Conservation (phyloP, 2,888 invertebrate genomes). For the Gnatocerus cornutus region DNA sequence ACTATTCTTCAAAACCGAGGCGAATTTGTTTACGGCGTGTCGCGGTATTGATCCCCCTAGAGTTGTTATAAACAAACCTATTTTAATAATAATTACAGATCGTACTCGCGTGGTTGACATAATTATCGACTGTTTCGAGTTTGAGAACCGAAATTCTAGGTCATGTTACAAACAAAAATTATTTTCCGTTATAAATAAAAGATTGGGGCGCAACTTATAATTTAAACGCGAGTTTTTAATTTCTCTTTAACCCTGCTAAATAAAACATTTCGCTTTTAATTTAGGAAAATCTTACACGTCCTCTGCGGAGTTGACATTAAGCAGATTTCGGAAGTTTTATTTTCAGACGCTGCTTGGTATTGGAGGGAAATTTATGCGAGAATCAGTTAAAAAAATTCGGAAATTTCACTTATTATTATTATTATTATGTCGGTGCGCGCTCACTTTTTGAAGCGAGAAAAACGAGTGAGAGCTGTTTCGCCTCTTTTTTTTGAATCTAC, state of each 20-base stretch:
- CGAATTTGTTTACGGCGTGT: slow-evolving; percentile 21
- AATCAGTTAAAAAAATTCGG: no score
- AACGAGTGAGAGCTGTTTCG: no score
- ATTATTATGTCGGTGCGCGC: no score
- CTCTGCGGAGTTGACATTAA: slow-evolving; percentile 29
- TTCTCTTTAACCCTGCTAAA: slow-evolving; percentile 24
- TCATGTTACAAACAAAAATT: background rate
- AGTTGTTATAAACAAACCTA: slow-evolving; percentile 29
- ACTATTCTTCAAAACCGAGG: no score
- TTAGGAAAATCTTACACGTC: slow-evolving; percentile 29
- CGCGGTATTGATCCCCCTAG: slow-evolving; percentile 15
- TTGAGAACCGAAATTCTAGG: slow-evolving; percentile 17
- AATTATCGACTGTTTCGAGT: slow-evolving; percentile 15
- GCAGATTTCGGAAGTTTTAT: slow-evolving; percentile 20
- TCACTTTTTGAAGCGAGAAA: no score
- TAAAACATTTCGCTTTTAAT: slow-evolving; percentile 37
- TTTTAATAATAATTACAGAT: slow-evolving; percentile 31
- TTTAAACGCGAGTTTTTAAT: slow-evolving; percentile 30
- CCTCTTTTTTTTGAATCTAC: no score
- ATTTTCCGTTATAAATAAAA: no score
- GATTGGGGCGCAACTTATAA: background rate
- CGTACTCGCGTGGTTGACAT: slow-evolving; percentile 28
- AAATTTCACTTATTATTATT: no score
- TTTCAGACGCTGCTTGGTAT: slow-evolving; percentile 20
- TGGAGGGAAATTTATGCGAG: slow-evolving; percentile 32